Conservation (phyloP, 2,797 vertebrate genomes). For the Taenioides sp. region DNA sequence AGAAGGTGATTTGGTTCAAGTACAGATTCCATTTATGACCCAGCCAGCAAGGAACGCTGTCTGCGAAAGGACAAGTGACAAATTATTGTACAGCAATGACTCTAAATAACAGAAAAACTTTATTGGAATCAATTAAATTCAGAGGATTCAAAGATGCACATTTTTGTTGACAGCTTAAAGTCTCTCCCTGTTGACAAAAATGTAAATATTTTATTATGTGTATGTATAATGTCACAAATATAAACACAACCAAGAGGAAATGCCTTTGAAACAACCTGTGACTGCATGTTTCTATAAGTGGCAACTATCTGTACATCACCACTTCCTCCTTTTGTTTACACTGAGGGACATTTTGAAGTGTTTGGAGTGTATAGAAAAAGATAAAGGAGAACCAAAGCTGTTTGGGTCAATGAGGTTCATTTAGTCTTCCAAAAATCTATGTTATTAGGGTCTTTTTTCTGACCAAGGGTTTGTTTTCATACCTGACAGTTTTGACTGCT, state of each 20-base stretch:
- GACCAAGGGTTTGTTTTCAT: too few relatives aligned
- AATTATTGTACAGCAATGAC: slow-evolving; percentile 34
- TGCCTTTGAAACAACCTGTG: background rate
- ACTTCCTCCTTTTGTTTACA: background rate
- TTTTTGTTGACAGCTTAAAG: background rate
- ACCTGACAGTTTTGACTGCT: too few relatives aligned
- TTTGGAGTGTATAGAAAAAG: background rate
- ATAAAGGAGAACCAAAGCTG: background rate
- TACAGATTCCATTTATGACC: slow-evolving; percentile 31
- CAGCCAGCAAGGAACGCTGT: slow-evolving; percentile 14
- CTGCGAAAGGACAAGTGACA: slow-evolving; percentile 34
- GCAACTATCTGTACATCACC: background rate
- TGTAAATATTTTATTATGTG: background rate
- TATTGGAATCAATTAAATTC: background rate
- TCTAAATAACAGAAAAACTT: slow-evolving; percentile 27
- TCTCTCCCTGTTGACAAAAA: background rate
- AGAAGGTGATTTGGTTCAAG: slow-evolving; percentile 33
- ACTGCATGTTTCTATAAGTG: background rate
- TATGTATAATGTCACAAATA: background rate
- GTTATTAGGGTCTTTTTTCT: too few relatives aligned
- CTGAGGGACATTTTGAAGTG: background rate
- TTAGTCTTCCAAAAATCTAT: too few relatives aligned
- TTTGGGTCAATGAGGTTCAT: too few relatives aligned
- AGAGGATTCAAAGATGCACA: background rate
- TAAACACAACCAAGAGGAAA: background rate